phyloP scores from a whole-genome alignment of 2,797 vertebrate genomes.

The Semaprochilodus insignis region DNA sequence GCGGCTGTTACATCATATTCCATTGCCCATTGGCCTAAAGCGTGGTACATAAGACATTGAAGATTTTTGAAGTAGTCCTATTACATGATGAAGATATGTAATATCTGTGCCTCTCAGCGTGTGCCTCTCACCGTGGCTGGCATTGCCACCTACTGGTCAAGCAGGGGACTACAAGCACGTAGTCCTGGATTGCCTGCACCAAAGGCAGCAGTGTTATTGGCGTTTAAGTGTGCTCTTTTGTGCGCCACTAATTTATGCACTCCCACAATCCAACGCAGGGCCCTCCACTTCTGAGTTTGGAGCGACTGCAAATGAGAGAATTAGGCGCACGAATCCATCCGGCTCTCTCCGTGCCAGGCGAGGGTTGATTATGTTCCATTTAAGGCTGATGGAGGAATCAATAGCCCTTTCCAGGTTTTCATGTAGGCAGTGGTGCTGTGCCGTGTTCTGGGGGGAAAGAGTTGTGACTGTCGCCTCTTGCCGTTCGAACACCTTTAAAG shows the following conservation, averaged over 20 bases:
- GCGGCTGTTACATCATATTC: neutral
- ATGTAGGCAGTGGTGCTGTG: constrained; percentile 4
- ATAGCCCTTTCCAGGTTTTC: constrained; percentile 38
- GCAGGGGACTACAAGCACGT: neutral
- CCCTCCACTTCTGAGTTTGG: constrained; percentile 21
- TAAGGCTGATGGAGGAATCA: constrained; percentile 55
- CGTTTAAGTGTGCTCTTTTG: constrained; percentile 19
- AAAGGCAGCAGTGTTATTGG: constrained; percentile 13
- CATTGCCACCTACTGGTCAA: constrained; percentile 51
- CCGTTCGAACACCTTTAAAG: constrained; percentile 53
- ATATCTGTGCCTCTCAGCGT: neutral
- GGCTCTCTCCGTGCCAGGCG: constrained; percentile 21
- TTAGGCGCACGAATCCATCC: constrained; percentile 31
- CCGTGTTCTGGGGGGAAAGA: constrained; percentile 17
- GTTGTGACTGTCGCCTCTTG: constrained; percentile 45
- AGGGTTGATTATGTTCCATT: constrained; percentile 46
- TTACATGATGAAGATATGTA: constrained; percentile 15
- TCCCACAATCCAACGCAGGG: constrained; percentile 15
- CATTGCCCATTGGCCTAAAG: constrained; percentile 14
- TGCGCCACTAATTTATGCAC: constrained; percentile 38
- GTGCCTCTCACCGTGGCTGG: constrained; percentile 23
- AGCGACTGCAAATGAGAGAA: constrained; percentile 24
- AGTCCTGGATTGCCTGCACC: neutral
- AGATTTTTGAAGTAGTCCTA: neutral
- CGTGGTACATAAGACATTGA: constrained; percentile 13